phyloP scores from a whole-genome alignment of 2,797 vertebrate species.

The Nothura maculosa region DNA sequence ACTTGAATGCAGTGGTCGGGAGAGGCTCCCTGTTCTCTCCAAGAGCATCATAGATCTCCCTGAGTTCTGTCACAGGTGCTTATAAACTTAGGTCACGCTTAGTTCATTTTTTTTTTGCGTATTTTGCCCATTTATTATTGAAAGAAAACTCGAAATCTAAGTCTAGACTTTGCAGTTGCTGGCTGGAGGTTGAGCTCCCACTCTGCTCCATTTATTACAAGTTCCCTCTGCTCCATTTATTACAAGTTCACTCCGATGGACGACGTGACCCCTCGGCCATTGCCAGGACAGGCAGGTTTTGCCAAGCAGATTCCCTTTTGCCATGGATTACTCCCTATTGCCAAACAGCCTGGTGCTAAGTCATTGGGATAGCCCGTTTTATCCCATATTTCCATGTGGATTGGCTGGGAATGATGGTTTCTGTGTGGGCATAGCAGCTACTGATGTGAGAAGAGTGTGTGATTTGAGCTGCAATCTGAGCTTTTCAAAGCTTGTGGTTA shows the following conservation, averaged over 20 bases:
- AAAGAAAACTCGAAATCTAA: accelerated
- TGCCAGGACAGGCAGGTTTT: accelerated
- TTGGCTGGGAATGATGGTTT: neutral
- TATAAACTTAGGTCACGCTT: neutral
- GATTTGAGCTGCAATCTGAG: neutral
- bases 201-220: no score
- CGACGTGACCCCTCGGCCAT: neutral
- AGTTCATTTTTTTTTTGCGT: neutral
- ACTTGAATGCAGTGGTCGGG: neutral
- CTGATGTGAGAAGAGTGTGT: neutral
- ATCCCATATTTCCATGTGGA: accelerated
- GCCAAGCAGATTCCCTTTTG: accelerated
- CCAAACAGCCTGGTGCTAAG: neutral
- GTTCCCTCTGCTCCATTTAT: neutral
- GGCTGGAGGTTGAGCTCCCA: neutral
- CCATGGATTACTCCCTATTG: accelerated
- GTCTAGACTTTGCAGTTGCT: no score
- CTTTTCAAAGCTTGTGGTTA: neutral
- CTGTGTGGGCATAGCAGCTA: accelerated
- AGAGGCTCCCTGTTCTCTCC: accelerated
- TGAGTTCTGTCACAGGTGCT: accelerated
- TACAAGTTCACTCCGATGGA: neutral
- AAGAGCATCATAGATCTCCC: no score
- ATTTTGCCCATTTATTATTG: neutral
- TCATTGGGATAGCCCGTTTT: accelerated